Percentiles rank a stretch among this genome's conserved stretches.
Conservation (phyloP, 2,888 invertebrate genomes). For the Dolichomitus sp. region DNA sequence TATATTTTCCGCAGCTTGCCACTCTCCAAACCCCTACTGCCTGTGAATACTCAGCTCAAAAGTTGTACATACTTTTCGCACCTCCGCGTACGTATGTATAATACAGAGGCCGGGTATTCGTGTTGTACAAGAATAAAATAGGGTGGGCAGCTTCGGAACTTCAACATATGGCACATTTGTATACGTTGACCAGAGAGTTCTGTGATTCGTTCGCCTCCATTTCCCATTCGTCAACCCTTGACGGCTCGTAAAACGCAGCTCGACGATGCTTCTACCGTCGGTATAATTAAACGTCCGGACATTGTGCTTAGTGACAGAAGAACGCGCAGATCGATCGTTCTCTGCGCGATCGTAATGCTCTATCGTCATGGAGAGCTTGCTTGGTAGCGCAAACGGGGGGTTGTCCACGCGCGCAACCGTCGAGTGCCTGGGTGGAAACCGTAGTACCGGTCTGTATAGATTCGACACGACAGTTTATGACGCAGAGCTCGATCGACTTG, state of each 20-base stretch:
- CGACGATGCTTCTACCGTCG: slow-evolving; percentile 47
- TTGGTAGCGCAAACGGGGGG: neutral
- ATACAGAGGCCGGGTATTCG: neutral
- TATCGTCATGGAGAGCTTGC: neutral
- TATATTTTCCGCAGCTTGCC: slow-evolving; percentile 21
- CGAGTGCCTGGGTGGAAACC: neutral
- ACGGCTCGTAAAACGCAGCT: slow-evolving; percentile 63
- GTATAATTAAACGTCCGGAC: slow-evolving; percentile 67
- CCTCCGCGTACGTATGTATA: slow-evolving; percentile 5
- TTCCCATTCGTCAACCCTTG: neutral
- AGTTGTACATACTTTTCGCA: slow-evolving; percentile 54
- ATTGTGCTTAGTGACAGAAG: slow-evolving; percentile 60
- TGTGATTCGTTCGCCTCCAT: slow-evolving; percentile 2
- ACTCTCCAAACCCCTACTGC: slow-evolving; percentile 14
- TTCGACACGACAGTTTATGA: slow-evolving; percentile 22
- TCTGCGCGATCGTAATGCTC: slow-evolving; percentile 44
- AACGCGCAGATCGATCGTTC: slow-evolving; percentile 64
- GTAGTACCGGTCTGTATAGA: slow-evolving; percentile 7
- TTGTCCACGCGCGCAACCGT: neutral
- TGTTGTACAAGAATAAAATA: slow-evolving; percentile 40
- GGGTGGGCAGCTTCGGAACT: neutral
- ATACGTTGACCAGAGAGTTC: neutral
- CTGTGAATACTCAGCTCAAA: slow-evolving; percentile 25
- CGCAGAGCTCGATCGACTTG: slow-evolving; percentile 9
- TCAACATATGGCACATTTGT: neutral